Evolutionary conservation across 2,888 invertebrate genomes (phyloP).

Genomic region (Habrosyne pyritoides): DNA sequence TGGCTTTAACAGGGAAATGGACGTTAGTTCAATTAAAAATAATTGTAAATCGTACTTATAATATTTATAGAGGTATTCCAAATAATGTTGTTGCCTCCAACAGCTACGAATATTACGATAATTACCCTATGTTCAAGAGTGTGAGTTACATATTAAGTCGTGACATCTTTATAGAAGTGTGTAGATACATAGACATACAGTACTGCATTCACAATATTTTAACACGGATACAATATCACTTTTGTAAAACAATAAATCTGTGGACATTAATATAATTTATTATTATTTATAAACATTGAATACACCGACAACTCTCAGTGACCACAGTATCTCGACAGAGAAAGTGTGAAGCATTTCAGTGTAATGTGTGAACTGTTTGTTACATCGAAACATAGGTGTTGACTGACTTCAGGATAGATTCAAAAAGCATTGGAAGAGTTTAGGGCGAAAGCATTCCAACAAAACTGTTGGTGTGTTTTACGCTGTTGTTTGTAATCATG

Average conservation of each 20-base stretch:
- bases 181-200: conserved; percentile 38
- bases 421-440: conserved; percentile 15
- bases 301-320: conserved; percentile 61
- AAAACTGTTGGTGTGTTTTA: conserved; percentile 38
- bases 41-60: conserved; percentile 52
- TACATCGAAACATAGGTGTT: conserved; percentile 66
- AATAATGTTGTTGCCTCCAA: conserved; percentile 54
- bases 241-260: conserved; percentile 40
- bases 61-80: conserved; percentile 44
- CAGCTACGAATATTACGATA: conserved; percentile 43
- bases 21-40: conserved; percentile 64
- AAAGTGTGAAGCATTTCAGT: conserved; percentile 64
- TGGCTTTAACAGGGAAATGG: conserved; percentile 84
- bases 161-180: conserved; percentile 48
- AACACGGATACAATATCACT: conserved; percentile 35
- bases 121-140: conserved; percentile 47
- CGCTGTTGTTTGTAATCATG: conserved; percentile 23
- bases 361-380: conserved; percentile 66
- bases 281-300: conserved; percentile 47
- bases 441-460: conserved; percentile 46
- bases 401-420: conserved; percentile 62
- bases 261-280: conserved; percentile 42
- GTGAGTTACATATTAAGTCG: conserved; percentile 51
- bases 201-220: conserved; percentile 46
- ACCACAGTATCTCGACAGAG: conserved; percentile 37